Percentiles rank a stretch among this genome's conserved stretches.
phyloP scores from a whole-genome alignment of 2,888 invertebrate genomes.

The Crocallis elinguaria region DNA sequence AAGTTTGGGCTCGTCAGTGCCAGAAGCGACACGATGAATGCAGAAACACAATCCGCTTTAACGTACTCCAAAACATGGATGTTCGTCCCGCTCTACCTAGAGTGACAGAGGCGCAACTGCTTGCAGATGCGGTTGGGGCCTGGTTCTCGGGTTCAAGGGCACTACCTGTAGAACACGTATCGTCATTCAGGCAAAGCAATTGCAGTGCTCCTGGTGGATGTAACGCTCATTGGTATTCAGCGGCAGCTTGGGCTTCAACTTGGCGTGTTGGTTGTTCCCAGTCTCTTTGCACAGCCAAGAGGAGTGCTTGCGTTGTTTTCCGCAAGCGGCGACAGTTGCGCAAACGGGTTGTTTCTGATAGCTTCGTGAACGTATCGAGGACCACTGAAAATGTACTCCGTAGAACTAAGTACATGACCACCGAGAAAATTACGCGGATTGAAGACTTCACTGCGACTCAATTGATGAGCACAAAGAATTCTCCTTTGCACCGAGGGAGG shows the following conservation, averaged over 20 bases:
- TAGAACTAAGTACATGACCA: slow-evolving; percentile 64
- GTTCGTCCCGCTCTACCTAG: slow-evolving; percentile 68
- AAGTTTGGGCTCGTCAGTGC: slow-evolving; percentile 79
- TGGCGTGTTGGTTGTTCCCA: slow-evolving; percentile 78
- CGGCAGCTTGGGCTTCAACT: slow-evolving; percentile 77
- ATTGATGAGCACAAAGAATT: slow-evolving; percentile 45
- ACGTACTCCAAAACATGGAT: slow-evolving; percentile 77
- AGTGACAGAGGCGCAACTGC: slow-evolving; percentile 73
- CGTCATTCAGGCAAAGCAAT: slow-evolving; percentile 68
- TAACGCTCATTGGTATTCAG: slow-evolving; percentile 75
- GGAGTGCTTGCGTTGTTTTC: slow-evolving; percentile 63
- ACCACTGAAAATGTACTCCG: slow-evolving; percentile 58
- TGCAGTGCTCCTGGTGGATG: slow-evolving; percentile 75
- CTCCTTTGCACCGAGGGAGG: slow-evolving; percentile 65
- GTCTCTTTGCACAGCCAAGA: slow-evolving; percentile 68
- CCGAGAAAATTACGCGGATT: slow-evolving; percentile 42
- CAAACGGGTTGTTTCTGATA: neutral
- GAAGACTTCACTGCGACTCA: slow-evolving; percentile 55
- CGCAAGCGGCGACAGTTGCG: slow-evolving; percentile 53
- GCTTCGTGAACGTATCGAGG: slow-evolving; percentile 33
- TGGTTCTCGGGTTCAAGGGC: slow-evolving; percentile 77
- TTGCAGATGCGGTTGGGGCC: slow-evolving; percentile 74
- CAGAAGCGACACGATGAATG: slow-evolving; percentile 80
- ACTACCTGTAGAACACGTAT: slow-evolving; percentile 65
- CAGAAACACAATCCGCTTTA: slow-evolving; percentile 73